Conservation (phyloP, 1,140 invertebrate genomes). For the Chrysopa pallens region DNA sequence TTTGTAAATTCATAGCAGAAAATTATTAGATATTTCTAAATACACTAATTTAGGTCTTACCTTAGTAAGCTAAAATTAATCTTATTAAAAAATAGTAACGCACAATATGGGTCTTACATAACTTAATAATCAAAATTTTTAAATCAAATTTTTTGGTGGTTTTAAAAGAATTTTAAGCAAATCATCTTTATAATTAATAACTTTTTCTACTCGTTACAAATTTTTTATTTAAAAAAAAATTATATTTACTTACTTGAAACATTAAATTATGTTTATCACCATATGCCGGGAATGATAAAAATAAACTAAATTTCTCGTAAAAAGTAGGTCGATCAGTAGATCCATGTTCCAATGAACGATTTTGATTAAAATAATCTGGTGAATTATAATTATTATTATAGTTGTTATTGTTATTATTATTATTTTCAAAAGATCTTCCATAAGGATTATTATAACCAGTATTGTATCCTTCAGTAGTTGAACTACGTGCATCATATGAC, state of each 20-base stretch:
- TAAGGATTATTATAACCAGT: constrained; percentile 7
- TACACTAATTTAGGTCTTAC: too few relatives aligned
- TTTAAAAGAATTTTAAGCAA: too few relatives aligned
- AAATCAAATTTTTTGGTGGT: too few relatives aligned
- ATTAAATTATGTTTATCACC: constrained; percentile 43
- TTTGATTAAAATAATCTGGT: constrained; percentile 9
- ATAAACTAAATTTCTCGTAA: constrained; percentile 44
- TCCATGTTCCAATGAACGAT: background rate
- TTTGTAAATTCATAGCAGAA: too few relatives aligned
- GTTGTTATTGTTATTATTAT: constrained; percentile 7
- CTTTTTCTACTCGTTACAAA: too few relatives aligned
- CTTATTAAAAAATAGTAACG: too few relatives aligned
- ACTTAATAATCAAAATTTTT: background rate
- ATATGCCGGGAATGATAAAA: constrained; percentile 49
- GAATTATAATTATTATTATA: background rate
- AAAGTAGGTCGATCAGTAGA: constrained; percentile 5
- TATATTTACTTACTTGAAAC: constrained; percentile 37
- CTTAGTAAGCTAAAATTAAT: too few relatives aligned
- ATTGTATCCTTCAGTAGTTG: constrained; percentile 2
- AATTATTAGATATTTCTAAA: too few relatives aligned
- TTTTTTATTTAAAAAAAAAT: too few relatives aligned
- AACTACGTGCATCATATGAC: background rate
- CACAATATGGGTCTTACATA: background rate
- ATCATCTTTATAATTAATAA: too few relatives aligned
- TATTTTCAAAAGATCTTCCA: constrained; percentile 3